Evolutionary conservation across 64 coral and sea anemone species (phyloP), one percentile per base, ranked within the genome.

Genomic region (Pocillopora damicornis): DNA sequence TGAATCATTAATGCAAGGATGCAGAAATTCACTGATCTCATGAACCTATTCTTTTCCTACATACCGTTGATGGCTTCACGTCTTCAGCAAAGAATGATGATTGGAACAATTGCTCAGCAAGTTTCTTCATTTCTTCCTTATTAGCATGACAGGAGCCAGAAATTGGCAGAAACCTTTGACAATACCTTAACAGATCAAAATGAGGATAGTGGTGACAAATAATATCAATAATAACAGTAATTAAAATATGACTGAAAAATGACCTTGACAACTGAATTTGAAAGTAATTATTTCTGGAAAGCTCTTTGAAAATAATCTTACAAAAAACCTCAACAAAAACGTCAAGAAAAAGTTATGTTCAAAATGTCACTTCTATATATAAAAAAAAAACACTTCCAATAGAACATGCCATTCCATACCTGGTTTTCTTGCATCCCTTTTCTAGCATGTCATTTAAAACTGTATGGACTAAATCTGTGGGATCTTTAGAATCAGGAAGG

Each of bases 131-230:
- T 38, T 91, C 89, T 36, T 94, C 87, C 25, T 86, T 87, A 73
- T 76, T 93, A 25, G 95, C 95, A 89, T 93, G 79, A 59, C 95
- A 98, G 20, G 89, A 91, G 12, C 65, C 76, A 72, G 79, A 75
- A 58, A 98, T 78, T 2, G 95, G 95, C 42, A 98, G 63, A 87
- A 94, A 82, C 13, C 95, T 65, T 87, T 91, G 25, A 78, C 93
- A 95, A 95, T 91, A 71, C 79, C 93, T 95, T 6, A 75, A 63
- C 10, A 61, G 1, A 37, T 61, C 11, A 74, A 75, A 87, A 58
- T 30, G 11, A 74, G 3, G 1, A 37, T 22, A 86, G 11, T 22
- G 3, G 0, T 78, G 36, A 78, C 2, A 51, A 4, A 51, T 51
- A 51, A 51, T 7, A 51, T 4, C 42, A 51, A 4, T 51, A 7